Base-by-base conservation (phyloP, 2,113 vertebrate genomes). In the Channa maculata region DNA sequence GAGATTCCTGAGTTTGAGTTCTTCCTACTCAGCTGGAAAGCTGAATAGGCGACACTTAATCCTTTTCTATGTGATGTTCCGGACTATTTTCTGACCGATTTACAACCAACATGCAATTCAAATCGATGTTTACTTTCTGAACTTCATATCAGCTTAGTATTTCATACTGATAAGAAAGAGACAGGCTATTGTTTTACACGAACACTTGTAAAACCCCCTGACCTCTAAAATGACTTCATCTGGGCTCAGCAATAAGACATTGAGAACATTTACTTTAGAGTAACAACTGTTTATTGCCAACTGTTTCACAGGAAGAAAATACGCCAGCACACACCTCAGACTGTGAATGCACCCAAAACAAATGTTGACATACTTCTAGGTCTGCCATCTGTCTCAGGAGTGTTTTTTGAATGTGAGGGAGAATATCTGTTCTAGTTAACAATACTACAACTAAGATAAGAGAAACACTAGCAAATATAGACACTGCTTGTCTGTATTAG, bases 81-180 rank as follows among this genome's bases (percentile, higher is more conserved):
- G 14, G n/a, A 55, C 3, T 33, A 8, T 46, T 14, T n/a, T 3
- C 15, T 38, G 3, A 41, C 5, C 0, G 12, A 10, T 15, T 13
- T 10, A 5, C 41, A 51, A 5, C 33, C 38, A 34, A 51, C 49
- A 15, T 13, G 39, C 41, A n/a, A 58, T 24, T 34, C 8, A 63
- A 36, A 41, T 8, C n/a, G 45, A 44, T 15, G 10, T 60, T 63
- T 39, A 52, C 62, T 71, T 44, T 64, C 0, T 6, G 15, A 36
- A 45, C 48, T 43, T 68, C 7, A 34, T 49, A 53, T 33, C 34
- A 46, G 59, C 34, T 48, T 36, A 6, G 46, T 43, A 61, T 64
- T 49, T 33, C 62, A 66, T 34, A 34, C 73, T 46, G 77, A 86
- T 77, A 81, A 62, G 49, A 57, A 24, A 24, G 37, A 36, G 24